A percentile compares a stretch with the other conserved stretches of the same genome.
Evolutionary conservation across 2,888 invertebrate species (phyloP).

Genomic region (Xestia ashworthii): DNA sequence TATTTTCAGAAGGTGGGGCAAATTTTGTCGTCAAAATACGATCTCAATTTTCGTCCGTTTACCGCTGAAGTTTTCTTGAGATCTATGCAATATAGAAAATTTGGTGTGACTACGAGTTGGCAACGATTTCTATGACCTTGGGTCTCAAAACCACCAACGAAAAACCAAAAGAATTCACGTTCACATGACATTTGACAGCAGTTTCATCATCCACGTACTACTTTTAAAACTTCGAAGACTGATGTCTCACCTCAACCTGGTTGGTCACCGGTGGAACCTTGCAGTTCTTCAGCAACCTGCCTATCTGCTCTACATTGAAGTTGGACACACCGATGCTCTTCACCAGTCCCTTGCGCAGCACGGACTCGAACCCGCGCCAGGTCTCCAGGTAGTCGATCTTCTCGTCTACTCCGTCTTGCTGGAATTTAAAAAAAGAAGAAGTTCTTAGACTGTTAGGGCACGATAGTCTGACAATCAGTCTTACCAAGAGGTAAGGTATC

Average conservation of each 20-base stretch:
- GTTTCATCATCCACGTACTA: too few relatives aligned
- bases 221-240: not conserved
- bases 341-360: conserved; percentile 91
- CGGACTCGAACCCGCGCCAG: conserved; percentile 94
- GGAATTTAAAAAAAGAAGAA: conserved; percentile 23
- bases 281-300: conserved; percentile 91
- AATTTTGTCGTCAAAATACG: too few relatives aligned
- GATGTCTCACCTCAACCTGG: conserved; percentile 84
- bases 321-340: conserved; percentile 95
- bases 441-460: not conserved
- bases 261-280: conserved; percentile 91
- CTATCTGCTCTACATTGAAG: conserved; percentile 94
- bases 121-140: too few relatives aligned
- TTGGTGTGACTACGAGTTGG: too few relatives aligned
- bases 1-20: too few relatives aligned
- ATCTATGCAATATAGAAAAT: too few relatives aligned
- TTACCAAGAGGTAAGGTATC: too few relatives aligned
- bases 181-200: not conserved
- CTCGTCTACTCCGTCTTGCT: conserved; percentile 87
- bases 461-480: not conserved
- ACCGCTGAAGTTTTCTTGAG: too few relatives aligned
- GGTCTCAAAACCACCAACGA: too few relatives aligned
- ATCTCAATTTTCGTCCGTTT: too few relatives aligned
- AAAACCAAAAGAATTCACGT: too few relatives aligned
- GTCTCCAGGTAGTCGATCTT: conserved; percentile 94